phyloP scores from a whole-genome alignment of 1,140 invertebrate species.

The Drosophila athabasca region DNA sequence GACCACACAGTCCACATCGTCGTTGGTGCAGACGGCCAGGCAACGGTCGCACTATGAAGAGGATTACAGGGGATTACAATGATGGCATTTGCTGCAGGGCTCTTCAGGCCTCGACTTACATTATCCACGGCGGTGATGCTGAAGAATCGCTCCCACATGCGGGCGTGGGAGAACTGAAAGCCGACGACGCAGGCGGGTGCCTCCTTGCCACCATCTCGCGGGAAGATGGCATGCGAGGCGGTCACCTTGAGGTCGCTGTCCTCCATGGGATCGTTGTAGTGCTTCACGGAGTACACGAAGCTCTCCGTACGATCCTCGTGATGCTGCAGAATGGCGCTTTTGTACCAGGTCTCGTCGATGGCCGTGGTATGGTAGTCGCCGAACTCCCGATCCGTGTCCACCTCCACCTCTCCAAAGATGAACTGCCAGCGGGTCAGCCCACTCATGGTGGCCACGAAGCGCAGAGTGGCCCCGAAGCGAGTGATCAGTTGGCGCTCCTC shows the following conservation, averaged over 20 bases:
- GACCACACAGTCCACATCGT: constrained; percentile 90
- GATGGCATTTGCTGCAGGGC: neutral
- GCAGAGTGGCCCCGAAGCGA: constrained; percentile 88
- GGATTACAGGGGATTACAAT: constrained; percentile 8
- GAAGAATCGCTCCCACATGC: constrained; percentile 88
- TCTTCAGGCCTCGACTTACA: constrained; percentile 46
- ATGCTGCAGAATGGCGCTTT: constrained; percentile 94
- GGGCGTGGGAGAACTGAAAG: constrained; percentile 90
- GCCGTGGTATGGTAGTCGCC: constrained; percentile 90
- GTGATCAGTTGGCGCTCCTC: constrained; percentile 85
- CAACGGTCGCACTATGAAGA: constrained; percentile 83
- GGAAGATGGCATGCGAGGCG: constrained; percentile 93
- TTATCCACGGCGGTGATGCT: constrained; percentile 86
- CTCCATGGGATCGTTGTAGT: constrained; percentile 86
- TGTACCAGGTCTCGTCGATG: constrained; percentile 96
- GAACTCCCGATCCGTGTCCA: constrained; percentile 87
- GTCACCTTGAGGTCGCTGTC: constrained; percentile 88
- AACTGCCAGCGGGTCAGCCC: constrained; percentile 94
- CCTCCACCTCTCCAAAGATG: constrained; percentile 85
- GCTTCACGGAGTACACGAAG: constrained; percentile 91
- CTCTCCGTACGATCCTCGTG: constrained; percentile 88
- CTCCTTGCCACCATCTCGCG: constrained; percentile 89
- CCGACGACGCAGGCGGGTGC: constrained; percentile 95
- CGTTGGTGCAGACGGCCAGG: constrained; percentile 85
- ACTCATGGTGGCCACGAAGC: constrained; percentile 94